These are phyloP conservation scores for Palythoa caribaeorum DNA, from an alignment of 92 coral and sea anemone genomes.

Conservation along the genomic window DNA sequence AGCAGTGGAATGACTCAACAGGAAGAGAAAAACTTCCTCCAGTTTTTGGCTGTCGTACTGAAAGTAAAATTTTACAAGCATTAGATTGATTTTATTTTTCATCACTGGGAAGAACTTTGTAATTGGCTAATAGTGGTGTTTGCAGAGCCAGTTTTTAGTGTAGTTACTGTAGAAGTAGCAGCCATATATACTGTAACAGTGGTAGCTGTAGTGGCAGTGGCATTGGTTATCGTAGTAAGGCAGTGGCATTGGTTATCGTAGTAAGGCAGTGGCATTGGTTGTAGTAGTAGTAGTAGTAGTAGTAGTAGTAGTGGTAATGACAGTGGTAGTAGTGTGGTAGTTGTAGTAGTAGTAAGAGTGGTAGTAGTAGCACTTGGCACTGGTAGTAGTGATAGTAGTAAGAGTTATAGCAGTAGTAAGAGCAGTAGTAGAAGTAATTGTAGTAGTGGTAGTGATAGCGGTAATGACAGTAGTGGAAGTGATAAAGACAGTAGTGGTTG, in stretches of 20 bases:
- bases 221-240: not conserved
- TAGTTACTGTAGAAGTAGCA: not conserved
- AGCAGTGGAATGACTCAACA: conserved; percentile 58
- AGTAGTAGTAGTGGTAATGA: too few relatives aligned
- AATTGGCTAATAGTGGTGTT: not conserved
- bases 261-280: not conserved
- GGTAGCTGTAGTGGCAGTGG: not conserved
- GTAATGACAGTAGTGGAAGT: too few relatives aligned
- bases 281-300: too few relatives aligned
- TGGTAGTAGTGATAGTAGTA: not conserved
- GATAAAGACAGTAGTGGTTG: too few relatives aligned
- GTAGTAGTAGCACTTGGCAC: too few relatives aligned
- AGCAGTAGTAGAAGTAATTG: too few relatives aligned
- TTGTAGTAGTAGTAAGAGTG: too few relatives aligned
- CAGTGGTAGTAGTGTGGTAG: too few relatives aligned
- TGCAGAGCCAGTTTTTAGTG: not conserved
- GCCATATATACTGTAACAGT: not conserved
- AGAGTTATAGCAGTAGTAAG: too few relatives aligned
- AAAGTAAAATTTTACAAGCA: conserved; percentile 53
- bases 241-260: not conserved
- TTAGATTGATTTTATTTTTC: too few relatives aligned
- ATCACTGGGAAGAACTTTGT: too few relatives aligned
- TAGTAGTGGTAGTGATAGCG: too few relatives aligned
- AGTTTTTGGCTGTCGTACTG: conserved; percentile 58
- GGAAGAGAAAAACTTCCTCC: conserved; percentile 71